Evolutionary conservation across 1,140 invertebrate species (phyloP).

Genomic region (Amyelois transitella): DNA sequence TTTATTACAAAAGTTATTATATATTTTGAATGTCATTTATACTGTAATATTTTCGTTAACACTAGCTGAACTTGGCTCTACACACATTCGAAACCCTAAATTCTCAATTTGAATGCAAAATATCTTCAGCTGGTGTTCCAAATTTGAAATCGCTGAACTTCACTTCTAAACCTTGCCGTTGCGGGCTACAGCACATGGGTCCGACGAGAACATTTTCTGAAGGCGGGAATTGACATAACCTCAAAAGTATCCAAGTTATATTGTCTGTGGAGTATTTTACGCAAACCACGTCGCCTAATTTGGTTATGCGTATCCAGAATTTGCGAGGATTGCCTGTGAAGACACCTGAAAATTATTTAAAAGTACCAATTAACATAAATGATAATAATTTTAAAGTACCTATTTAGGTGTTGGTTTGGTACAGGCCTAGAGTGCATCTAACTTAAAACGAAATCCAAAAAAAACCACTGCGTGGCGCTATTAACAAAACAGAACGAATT

Average conservation of each 20-base stretch:
- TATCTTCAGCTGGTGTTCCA: constrained; percentile 28
- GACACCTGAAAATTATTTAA: constrained; percentile 29
- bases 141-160: constrained; percentile 32
- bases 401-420: too few relatives aligned
- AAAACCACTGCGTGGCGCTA: too few relatives aligned
- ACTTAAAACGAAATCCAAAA: too few relatives aligned
- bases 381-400: too few relatives aligned
- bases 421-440: too few relatives aligned
- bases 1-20: too few relatives aligned
- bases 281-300: constrained; percentile 30
- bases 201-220: constrained; percentile 27
- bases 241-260: constrained; percentile 33
- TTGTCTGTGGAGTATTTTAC: constrained; percentile 51
- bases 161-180: constrained; percentile 30
- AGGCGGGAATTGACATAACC: constrained; percentile 31
- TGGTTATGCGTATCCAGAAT: constrained; percentile 45
- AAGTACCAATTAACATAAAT: too few relatives aligned
- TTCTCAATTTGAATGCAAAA: constrained; percentile 38
- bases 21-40: background rate
- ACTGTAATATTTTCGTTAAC: background rate
- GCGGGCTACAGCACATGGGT: constrained; percentile 39
- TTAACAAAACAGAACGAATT: too few relatives aligned
- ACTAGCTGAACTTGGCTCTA: too few relatives aligned
- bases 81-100: too few relatives aligned
- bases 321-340: constrained; percentile 39